Conservation (phyloP, 2,113 vertebrate species). For the Cygnus atratus region DNA sequence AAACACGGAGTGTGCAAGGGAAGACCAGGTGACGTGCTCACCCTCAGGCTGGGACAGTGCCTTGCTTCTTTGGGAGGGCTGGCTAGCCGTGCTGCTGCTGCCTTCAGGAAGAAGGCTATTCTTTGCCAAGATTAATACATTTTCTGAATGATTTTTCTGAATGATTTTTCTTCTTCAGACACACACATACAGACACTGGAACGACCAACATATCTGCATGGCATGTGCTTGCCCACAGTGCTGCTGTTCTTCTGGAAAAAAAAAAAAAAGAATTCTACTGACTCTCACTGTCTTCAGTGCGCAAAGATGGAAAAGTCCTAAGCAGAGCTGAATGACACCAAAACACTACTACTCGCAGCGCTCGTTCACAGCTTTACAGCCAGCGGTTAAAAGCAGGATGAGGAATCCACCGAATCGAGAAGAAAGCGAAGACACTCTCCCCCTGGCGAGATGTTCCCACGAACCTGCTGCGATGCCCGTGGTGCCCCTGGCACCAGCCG, state of each 20-base stretch:
- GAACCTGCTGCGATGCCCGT: background rate
- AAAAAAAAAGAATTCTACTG: background rate
- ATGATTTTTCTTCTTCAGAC: background rate
- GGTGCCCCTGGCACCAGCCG: too few relatives aligned
- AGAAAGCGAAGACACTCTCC: background rate
- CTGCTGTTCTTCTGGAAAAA: background rate
- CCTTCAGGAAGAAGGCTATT: background rate
- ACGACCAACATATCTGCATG: background rate
- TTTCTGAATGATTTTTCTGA: background rate
- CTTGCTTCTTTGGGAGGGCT: background rate
- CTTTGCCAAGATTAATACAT: background rate
- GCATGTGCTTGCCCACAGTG: fast-evolving
- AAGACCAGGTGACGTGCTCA: background rate
- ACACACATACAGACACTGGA: background rate
- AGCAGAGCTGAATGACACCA: background rate
- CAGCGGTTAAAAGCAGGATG: background rate
- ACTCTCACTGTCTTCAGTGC: background rate
- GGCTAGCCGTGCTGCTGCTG: background rate
- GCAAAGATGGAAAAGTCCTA: background rate
- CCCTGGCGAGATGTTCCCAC: background rate
- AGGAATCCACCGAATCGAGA: background rate
- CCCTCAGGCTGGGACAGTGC: background rate
- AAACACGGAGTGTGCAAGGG: background rate
- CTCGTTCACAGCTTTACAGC: background rate
- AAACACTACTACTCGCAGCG: background rate